phyloP scores from a whole-genome alignment of 2,797 vertebrate genomes.

The Luscinia luscinia region DNA sequence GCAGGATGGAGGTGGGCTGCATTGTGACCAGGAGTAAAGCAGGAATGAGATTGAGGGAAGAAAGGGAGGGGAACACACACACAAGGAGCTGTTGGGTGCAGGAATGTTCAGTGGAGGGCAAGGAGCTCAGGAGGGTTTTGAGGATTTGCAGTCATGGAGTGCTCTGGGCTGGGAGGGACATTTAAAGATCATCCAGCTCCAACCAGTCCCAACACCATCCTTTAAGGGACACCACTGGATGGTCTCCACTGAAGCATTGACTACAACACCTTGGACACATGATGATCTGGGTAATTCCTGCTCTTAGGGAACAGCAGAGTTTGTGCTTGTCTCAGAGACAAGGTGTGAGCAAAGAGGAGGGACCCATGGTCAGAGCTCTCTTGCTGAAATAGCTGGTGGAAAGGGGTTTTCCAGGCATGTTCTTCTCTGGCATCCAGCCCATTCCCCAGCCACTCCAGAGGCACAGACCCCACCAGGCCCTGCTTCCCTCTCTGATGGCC shows the following conservation, averaged over 20 bases:
- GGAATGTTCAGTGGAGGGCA: rapidly evolving
- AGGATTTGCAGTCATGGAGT: not conserved
- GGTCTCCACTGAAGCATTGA: not conserved
- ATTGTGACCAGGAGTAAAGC: not conserved
- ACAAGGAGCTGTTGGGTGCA: rapidly evolving
- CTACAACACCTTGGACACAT: rapidly evolving
- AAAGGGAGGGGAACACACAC: not conserved
- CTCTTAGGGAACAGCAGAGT: rapidly evolving
- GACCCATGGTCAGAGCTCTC: not conserved
- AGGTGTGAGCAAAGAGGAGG: not conserved
- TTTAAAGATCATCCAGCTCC: not conserved
- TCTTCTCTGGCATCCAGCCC: not conserved
- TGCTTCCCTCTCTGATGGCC: not conserved
- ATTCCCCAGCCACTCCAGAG: not conserved
- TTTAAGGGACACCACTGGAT: not conserved
- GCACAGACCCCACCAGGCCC: not conserved
- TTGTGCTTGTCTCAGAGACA: not conserved
- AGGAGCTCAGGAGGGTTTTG: not conserved
- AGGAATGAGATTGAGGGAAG: not conserved
- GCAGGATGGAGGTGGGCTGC: not conserved
- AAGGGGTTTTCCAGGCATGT: not conserved
- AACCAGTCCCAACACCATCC: not conserved
- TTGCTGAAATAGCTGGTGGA: not conserved
- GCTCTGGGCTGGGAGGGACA: not conserved
- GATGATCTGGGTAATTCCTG: not conserved